Conservation (phyloP, 1,140 invertebrate genomes). For the Trachelipus rathkii region DNA sequence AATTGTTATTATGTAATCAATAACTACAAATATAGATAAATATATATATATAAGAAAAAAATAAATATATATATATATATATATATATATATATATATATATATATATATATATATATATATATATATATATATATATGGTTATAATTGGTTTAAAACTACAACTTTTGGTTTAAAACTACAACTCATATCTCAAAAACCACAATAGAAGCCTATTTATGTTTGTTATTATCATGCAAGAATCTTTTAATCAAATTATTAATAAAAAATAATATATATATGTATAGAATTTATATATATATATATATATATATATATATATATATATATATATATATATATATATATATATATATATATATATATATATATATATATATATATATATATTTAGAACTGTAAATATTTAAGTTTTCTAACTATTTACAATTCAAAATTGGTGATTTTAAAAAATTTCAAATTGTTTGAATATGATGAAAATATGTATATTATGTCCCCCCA, state of each 20-base stretch:
- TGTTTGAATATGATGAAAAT: no score
- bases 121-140: slow-evolving; percentile 13
- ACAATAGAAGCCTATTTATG: neutral
- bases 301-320: slow-evolving; percentile 9
- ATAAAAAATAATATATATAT: neutral
- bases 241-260: neutral
- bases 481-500: no score
- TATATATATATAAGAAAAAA: neutral
- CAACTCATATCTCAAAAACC: no score
- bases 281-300: neutral
- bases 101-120: slow-evolving; percentile 16
- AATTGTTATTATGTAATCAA: neutral
- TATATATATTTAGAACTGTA: neutral
- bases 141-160: no score
- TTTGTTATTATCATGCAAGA: neutral
- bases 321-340: slow-evolving; percentile 12
- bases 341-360: slow-evolving; percentile 1
- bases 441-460: no score
- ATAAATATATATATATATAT: slow-evolving; percentile 13
- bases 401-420: no score
- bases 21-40: slow-evolving; percentile 7
- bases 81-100: slow-evolving; percentile 17
- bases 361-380: slow-evolving; percentile 6
- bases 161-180: no score
- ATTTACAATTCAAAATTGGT: no score